A percentile compares a stretch with the other conserved stretches of the same genome.
These are phyloP conservation scores for Stomatorhinus walkeri DNA, from an alignment of 2,797 vertebrate genomes.

Conservation along the genomic window DNA sequence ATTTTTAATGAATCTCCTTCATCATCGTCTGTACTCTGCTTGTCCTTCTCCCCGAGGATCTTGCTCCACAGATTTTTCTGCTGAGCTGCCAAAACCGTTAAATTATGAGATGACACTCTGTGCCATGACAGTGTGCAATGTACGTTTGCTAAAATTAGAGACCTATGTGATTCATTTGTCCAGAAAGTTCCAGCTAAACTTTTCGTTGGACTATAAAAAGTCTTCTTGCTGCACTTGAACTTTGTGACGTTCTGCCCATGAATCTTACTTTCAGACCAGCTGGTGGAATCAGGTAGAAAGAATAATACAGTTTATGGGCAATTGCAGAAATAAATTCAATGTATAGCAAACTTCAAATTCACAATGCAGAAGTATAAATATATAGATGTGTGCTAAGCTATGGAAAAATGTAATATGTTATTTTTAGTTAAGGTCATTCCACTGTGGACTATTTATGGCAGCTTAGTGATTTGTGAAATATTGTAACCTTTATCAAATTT, in stretches of 20 bases:
- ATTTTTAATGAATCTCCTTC: conserved; percentile 15
- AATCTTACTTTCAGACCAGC: neutral
- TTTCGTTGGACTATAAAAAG: neutral
- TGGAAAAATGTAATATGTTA: neutral
- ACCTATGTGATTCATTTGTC: conserved; percentile 7
- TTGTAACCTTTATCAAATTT: neutral
- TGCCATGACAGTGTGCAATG: conserved; percentile 6
- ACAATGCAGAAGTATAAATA: neutral
- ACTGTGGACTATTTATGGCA: neutral
- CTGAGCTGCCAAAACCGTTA: conserved; percentile 8
- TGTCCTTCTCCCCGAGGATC: conserved; percentile 9
- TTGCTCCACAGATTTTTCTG: conserved; percentile 7
- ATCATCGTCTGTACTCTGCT: neutral
- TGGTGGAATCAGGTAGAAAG: neutral
- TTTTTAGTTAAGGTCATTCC: neutral
- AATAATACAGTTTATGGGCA: neutral
- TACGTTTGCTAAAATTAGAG: neutral
- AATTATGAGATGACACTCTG: neutral
- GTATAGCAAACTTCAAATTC: neutral
- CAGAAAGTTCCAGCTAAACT: neutral
- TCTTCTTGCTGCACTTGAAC: neutral
- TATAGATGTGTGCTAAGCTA: neutral
- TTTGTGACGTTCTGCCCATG: neutral
- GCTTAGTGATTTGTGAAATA: neutral
- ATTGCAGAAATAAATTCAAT: neutral